Evolutionary conservation across 1,140 invertebrate genomes (phyloP).

Genomic region (Drosophila obscura): DNA sequence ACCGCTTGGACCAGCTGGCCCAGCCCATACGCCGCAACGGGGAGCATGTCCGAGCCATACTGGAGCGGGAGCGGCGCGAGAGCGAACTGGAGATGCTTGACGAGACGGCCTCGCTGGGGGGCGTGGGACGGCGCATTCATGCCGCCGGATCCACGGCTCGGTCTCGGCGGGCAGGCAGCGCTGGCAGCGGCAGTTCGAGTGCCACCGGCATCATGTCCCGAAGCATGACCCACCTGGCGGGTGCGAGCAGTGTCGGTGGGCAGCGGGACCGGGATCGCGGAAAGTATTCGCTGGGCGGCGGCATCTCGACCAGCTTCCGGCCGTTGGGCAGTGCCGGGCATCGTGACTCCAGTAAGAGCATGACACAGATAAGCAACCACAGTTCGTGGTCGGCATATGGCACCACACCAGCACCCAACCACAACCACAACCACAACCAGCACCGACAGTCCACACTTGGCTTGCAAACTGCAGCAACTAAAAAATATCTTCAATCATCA

Average conservation of each 20-base stretch:
- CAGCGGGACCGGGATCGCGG: conserved; percentile 57
- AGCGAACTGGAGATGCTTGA: conserved; percentile 78
- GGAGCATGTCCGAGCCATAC: conserved; percentile 82
- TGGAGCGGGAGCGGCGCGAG: conserved; percentile 73
- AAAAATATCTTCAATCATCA: conserved; percentile 84
- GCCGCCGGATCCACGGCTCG: conserved; percentile 4
- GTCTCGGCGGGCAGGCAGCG: conserved; percentile 52
- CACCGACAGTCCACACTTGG: conserved; percentile 80
- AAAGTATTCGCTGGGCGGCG: conserved; percentile 75
- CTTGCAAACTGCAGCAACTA: conserved; percentile 83
- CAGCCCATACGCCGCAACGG: conserved; percentile 87
- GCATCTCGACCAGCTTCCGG: conserved; percentile 76
- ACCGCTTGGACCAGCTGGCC: conserved; percentile 93
- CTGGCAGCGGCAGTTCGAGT: conserved; percentile 62
- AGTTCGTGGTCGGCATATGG: conserved; percentile 62
- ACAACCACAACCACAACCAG: conserved; percentile 59
- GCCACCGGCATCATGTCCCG: conserved; percentile 85
- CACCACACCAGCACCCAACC: conserved; percentile 48
- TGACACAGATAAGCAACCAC: conserved; percentile 76
- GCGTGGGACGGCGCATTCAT: conserved; percentile 31
- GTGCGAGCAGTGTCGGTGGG: conserved; percentile 31
- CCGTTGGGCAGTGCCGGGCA: conserved; percentile 70
- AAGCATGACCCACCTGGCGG: conserved; percentile 88
- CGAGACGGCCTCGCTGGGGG: conserved; percentile 74
- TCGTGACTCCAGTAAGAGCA: conserved; percentile 80